Evolutionary conservation across 1,140 invertebrate species (phyloP), one percentile per base, ranked within the genome.

Genomic region (Drosophila erecta): DNA sequence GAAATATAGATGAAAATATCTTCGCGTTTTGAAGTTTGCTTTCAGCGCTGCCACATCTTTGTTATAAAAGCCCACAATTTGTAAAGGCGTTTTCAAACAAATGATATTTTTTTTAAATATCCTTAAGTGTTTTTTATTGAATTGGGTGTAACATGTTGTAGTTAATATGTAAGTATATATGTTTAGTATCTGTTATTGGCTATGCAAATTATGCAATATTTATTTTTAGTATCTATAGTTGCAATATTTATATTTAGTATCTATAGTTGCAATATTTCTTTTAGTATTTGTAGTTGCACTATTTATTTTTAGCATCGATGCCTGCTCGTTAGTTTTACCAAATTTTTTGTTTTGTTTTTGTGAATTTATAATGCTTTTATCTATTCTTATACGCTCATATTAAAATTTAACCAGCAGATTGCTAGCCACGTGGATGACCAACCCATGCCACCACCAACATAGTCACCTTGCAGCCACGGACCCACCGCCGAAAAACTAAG

Each of bases 381-480:
- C 4, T 30, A 11, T 27, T 50, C 8, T 17, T 8, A 17, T 2
- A 24, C 15, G 17, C 4, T 35, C 20, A 33, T 50, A 8, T 11
- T 17, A 8, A 33, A 50, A 50, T 5, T 51, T 17, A 17, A 35
- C 49, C 11, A 12, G 6, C 30, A 35, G 49, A 35, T 50, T 4
- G 30, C 15, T 1, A 50, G 15, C n/a, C 15, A 6, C 3, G 6
- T 11, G 47, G 47, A 50, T 27, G 27, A 12, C n/a, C 27, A 50
- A 27, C 8, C n/a, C 47, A 6, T 11, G 24, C 27, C 10, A n/a
- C 2, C n/a, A 37, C 17, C n/a, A 38, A 62, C 40, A 24, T 27
- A 8, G 65, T 44, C 53, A 71, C 65, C 67, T 70, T 58, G 27
- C 65, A 43, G 38, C 30, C 17, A 51, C 11, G 55, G 60, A 62